Conservation (phyloP, 2,113 vertebrate species). For the Riparia riparia region DNA sequence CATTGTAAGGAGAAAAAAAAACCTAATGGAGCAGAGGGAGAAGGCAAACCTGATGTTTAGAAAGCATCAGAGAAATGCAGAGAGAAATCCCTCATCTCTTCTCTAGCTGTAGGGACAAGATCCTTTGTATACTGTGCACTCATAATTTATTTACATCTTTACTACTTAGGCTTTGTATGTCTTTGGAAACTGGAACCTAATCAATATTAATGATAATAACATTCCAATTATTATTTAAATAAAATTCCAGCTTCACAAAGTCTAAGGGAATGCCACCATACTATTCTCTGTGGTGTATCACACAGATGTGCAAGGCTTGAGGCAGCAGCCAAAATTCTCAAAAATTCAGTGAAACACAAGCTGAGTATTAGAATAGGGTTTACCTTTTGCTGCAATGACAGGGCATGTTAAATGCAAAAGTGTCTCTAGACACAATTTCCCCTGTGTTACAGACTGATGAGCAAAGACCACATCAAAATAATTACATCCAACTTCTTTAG, state of each 20-base stretch:
- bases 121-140: not conserved
- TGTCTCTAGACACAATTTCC: not conserved
- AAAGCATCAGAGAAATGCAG: not conserved
- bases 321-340: not conserved
- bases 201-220: not conserved
- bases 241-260: not conserved
- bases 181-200: not conserved
- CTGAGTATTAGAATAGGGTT: not conserved
- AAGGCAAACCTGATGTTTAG: not conserved
- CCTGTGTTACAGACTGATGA: not conserved
- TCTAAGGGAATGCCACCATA: not conserved
- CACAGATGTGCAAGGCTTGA: not conserved
- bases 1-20: not conserved
- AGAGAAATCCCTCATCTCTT: not conserved
- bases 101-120: not conserved
- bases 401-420: not conserved
- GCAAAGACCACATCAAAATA: not conserved
- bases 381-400: not conserved
- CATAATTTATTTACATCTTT: not conserved
- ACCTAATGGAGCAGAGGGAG: rapidly evolving
- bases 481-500: not conserved
- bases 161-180: not conserved
- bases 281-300: not conserved
- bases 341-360: not conserved
- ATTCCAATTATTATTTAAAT: not conserved